A percentile compares a stretch with the other conserved stretches of the same genome.
phyloP scores from a whole-genome alignment of 2,888 invertebrate genomes.

The Drosophila recens region DNA sequence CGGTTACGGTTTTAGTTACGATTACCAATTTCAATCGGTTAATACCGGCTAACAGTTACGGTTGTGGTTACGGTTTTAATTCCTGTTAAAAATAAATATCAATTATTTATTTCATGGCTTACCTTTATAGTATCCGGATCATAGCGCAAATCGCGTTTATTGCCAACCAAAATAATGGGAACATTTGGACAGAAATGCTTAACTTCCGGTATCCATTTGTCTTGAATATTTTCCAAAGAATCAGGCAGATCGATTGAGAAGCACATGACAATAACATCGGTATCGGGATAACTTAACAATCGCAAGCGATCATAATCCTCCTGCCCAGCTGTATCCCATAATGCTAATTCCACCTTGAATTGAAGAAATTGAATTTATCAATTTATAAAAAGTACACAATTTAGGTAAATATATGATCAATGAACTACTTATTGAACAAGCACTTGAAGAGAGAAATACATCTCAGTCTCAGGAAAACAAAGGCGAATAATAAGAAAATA shows the following conservation, averaged over 20 bases:
- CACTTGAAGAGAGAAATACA: conserved; percentile 22
- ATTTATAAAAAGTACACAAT: conserved; percentile 2
- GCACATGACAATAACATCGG: conserved; percentile 99
- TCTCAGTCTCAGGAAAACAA: conserved; percentile 17
- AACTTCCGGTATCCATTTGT: conserved; percentile 99
- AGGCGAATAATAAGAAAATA: conserved; percentile 18
- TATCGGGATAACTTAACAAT: conserved; percentile 98
- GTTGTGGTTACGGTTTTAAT: no score
- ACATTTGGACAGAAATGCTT: conserved; percentile 99
- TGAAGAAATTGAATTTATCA: neutral
- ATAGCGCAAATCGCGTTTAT: conserved; percentile 97
- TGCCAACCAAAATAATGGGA: conserved; percentile 98
- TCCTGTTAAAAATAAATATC: no score
- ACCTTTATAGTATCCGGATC: conserved; percentile 94
- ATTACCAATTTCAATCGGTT: no score
- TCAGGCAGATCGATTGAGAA: conserved; percentile 99
- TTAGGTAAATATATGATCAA: neutral
- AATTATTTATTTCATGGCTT: neutral
- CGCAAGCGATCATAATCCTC: conserved; percentile 98
- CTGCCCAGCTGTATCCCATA: conserved; percentile 99
- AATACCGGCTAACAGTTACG: no score
- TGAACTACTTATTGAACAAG: conserved; percentile 12
- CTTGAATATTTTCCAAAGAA: conserved; percentile 99
- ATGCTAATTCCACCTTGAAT: conserved; percentile 92
- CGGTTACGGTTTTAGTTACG: no score